Base-by-base conservation (phyloP, 2,797 vertebrate species). In the Neoniphon sammara region DNA sequence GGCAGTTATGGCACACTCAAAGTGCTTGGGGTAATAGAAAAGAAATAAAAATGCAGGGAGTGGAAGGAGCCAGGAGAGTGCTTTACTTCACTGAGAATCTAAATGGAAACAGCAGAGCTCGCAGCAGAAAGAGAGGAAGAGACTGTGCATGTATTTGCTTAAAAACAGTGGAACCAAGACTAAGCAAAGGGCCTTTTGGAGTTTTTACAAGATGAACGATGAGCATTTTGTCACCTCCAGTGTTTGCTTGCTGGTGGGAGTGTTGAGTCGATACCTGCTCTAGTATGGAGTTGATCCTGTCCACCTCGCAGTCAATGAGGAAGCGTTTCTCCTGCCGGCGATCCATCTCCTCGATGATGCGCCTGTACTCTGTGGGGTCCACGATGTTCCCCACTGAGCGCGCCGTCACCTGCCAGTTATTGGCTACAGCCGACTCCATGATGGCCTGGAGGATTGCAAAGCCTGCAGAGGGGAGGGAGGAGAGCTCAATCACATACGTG, bases 301-400 rank as follows among this genome's bases (percentile, higher is more conserved):
- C 95, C 31, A 98, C 97, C 91, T 98, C 97, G 10, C 98, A 99
- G 94, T 99, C 98, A 53, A 99, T 96, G 86, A 99, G 94, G 80
- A 97, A 99, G 83, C 96, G 95, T 72, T 98, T 99, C 90, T 99
- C 97, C 89, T 99, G 96, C 52, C 97, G 93, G 55, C 97, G 96
- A 93, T 98, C 97, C 98, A 98, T 98, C 92, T 98, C 98, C 89
- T 98, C 97, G 52, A 99, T 96, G 92, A 99, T 98, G 83, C 96
- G 95, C 80, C 95, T 94, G 90, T 96, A 98, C 93, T 98, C 97
- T 55, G 94, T 94, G 70, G 97, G 93, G 66, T 98, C 96, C 79
- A 95, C 95, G 69, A 98, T 96, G 90, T 92, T 98, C 88, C 97
- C 97, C 81, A 99, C 97, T 0, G 98, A 99, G 81, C 97, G 95